Evolutionary conservation across 2,888 invertebrate genomes (phyloP).

Genomic region (Glaucopsyche alexis): DNA sequence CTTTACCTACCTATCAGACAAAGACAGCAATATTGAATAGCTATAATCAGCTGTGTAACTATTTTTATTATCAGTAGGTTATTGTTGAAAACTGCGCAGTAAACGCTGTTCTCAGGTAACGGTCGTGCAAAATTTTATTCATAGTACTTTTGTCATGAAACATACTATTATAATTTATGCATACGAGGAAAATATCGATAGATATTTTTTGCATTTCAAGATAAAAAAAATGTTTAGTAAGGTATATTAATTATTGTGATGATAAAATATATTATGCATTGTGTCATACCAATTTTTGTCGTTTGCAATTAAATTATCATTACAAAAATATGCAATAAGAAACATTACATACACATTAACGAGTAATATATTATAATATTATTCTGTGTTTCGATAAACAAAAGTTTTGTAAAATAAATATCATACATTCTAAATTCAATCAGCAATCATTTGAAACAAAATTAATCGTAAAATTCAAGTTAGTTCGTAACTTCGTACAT

Average conservation of each 20-base stretch:
- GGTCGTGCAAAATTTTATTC: slow-evolving; percentile 18
- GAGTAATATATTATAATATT: too few species aligned
- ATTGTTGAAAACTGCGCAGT: slow-evolving; percentile 8
- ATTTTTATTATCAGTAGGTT: not conserved
- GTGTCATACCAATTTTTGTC: too few species aligned
- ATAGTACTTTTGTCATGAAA: slow-evolving; percentile 19
- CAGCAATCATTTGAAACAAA: not conserved
- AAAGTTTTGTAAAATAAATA: not conserved
- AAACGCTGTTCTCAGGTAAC: not conserved
- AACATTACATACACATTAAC: too few species aligned
- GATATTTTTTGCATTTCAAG: not conserved
- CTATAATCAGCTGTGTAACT: too few species aligned
- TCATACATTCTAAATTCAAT: not conserved
- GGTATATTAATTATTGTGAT: too few species aligned
- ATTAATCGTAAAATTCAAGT: not conserved
- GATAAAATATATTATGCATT: too few species aligned
- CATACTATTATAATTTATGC: slow-evolving; percentile 3
- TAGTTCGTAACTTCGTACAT: not conserved
- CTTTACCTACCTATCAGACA: too few species aligned
- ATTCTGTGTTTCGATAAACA: too few species aligned
- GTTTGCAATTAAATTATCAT: too few species aligned
- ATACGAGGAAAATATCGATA: slow-evolving; percentile 6
- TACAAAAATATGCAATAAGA: too few species aligned
- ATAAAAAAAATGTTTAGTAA: too few species aligned
- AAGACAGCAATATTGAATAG: too few species aligned